These are phyloP conservation scores for Tipula lateralis DNA, from an alignment of 2,888 invertebrate species.

Conservation along the genomic window DNA sequence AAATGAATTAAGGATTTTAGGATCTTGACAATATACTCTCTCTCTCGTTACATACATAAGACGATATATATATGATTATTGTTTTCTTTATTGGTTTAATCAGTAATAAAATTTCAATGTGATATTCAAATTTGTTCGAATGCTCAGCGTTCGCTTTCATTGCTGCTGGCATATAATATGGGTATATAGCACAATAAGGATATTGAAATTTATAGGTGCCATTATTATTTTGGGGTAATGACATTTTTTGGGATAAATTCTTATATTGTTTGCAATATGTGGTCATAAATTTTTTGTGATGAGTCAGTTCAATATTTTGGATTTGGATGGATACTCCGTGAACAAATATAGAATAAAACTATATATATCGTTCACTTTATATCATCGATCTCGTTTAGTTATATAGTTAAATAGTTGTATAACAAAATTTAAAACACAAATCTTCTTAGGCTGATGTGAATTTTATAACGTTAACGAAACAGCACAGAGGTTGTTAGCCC, in stretches of 20 bases:
- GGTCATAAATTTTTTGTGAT: not conserved
- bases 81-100: slow-evolving; percentile 19
- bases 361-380: no score
- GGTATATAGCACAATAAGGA: not conserved
- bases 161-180: not conserved
- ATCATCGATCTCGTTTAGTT: no score
- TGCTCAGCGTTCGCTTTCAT: not conserved
- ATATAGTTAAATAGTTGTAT: no score
- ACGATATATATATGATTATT: not conserved
- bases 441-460: no score
- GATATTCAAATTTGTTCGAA: slow-evolving; percentile 15
- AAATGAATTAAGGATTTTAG: slow-evolving; percentile 19
- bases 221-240: slow-evolving; percentile 9
- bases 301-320: not conserved
- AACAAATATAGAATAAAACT: no score
- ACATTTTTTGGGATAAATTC: not conserved
- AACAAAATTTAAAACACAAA: no score
- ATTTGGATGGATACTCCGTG: not conserved
- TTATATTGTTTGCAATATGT: not conserved
- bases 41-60: no score
- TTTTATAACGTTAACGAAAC: no score
- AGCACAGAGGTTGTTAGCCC: no score
- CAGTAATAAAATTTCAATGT: slow-evolving; percentile 15
- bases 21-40: not conserved
- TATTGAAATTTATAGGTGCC: slow-evolving; percentile 4